Base-by-base conservation (phyloP, 2,113 vertebrate species). In the Sciurus niger region DNA sequence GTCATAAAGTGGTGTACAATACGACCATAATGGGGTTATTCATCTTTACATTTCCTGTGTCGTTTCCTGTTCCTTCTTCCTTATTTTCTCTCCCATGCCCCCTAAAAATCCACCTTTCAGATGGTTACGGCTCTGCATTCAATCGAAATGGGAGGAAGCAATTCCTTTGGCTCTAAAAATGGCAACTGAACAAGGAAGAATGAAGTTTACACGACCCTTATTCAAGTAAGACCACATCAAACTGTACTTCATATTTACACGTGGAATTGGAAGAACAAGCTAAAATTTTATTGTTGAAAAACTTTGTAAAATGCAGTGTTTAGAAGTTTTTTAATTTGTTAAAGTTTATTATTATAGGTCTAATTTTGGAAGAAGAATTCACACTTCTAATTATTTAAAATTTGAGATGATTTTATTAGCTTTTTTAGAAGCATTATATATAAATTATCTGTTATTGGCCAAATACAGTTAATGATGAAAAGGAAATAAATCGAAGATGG, bases 171-270 rank as follows among this genome's bases (percentile, higher is more conserved):
- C 99, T 77, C 97, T 99, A 85, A 98, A 99, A 98, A 99, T 99
- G 99, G 99, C 99, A 4, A 99, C 99, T 2, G 99, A 99, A 48
- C 99, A 99, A 98, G 99, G 99, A 90, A 98, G 99, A 96, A 99
- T 99, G 99, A 99, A 99, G 96, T 99, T 99, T 96, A 99, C 99
- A 3, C 98, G 99, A 1, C 99, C 99, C 0, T 98, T 99, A 86
- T 99, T 99, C 98, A 99, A 99, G 99, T 99, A 98, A 98, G 97
- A 40, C 90, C 63, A 46, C 55, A 3, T 93, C 74, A 89, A 7
- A 67, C 34, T 13, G 6, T 53, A 14, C 30, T 85, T 90, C 76
- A 28, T 65, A 63, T 58, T 76, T 34, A 46, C 0, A 9, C 25
- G 34, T 83, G 48, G 32, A 72, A 24, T 3, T 8, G 65, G 43